Percentiles rank a stretch among this genome's conserved stretches.
phyloP scores from a whole-genome alignment of 2,888 invertebrate species.

The Tupiocoris notatus region DNA sequence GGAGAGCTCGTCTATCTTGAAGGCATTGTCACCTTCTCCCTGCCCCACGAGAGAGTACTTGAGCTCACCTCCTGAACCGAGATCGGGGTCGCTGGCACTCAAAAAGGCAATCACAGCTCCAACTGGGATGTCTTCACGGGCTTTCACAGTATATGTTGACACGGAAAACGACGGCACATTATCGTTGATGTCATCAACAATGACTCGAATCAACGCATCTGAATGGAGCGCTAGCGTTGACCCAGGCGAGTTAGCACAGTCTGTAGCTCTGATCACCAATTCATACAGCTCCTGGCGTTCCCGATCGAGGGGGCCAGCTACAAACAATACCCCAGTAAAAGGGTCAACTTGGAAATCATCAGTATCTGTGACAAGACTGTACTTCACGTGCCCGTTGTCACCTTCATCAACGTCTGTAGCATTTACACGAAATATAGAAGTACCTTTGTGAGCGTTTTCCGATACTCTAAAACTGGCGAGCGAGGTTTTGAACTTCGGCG shows the following conservation, averaged over 20 bases:
- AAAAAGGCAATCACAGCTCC: slow-evolving; percentile 85
- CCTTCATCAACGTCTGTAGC: slow-evolving; percentile 84
- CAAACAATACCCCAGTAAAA: slow-evolving; percentile 70
- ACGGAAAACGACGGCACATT: slow-evolving; percentile 80
- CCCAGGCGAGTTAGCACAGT: slow-evolving; percentile 64
- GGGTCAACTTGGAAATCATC: slow-evolving; percentile 77
- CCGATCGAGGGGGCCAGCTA: slow-evolving; percentile 76
- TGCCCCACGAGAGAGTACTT: slow-evolving; percentile 65
- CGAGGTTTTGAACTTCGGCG: slow-evolving; percentile 79
- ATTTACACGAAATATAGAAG: slow-evolving; percentile 77
- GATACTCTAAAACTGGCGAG: slow-evolving; percentile 79
- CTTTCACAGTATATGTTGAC: slow-evolving; percentile 71
- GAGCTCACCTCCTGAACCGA: slow-evolving; percentile 77
- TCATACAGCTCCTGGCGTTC: slow-evolving; percentile 81
- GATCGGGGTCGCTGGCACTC: slow-evolving; percentile 80
- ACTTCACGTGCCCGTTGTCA: slow-evolving; percentile 73
- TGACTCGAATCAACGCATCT: slow-evolving; percentile 77
- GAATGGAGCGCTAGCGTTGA: slow-evolving; percentile 64
- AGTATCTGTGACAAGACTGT: slow-evolving; percentile 71
- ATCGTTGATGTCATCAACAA: slow-evolving; percentile 88
- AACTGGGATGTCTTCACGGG: slow-evolving; percentile 85
- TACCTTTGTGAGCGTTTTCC: slow-evolving; percentile 83
- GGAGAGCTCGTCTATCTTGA: slow-evolving; percentile 78
- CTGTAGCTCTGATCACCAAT: slow-evolving; percentile 73
- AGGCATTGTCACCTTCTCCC: slow-evolving; percentile 61